These are phyloP conservation scores for Lasioglossum calceatum DNA, from an alignment of 2,888 invertebrate genomes.

Conservation along the genomic window DNA sequence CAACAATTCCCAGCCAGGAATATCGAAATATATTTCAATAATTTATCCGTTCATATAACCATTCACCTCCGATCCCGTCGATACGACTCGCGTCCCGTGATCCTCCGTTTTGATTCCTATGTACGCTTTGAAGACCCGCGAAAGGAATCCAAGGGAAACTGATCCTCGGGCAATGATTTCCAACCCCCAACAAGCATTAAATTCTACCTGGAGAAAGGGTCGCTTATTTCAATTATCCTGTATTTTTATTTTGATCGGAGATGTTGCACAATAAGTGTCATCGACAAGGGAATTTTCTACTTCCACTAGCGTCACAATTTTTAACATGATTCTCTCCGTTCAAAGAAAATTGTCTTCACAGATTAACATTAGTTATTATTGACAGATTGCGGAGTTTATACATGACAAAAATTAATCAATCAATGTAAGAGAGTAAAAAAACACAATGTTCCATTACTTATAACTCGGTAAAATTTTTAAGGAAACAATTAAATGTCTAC, in stretches of 20 bases:
- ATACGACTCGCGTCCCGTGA: background rate
- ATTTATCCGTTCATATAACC: conserved; percentile 11
- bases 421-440: too few species aligned
- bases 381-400: too few species aligned
- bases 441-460: too few species aligned
- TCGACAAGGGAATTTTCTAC: background rate
- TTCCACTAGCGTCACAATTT: background rate
- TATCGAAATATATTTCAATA: background rate
- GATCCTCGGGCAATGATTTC: conserved; percentile 12
- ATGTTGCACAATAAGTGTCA: conserved; percentile 2
- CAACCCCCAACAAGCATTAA: conserved; percentile 14
- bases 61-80: background rate
- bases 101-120: background rate
- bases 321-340: background rate
- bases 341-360: background rate
- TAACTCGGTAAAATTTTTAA: too few species aligned
- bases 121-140: background rate
- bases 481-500: too few species aligned
- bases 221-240: background rate
- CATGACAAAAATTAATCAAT: too few species aligned
- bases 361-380: background rate
- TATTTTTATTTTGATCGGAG: background rate
- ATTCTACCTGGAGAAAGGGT: conserved; percentile 5
- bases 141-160: conserved; percentile 39
- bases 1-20: background rate